Percentiles rank a stretch among this genome's conserved stretches.
phyloP scores from a whole-genome alignment of 2,888 invertebrate species.

The Endotricha flammealis region DNA sequence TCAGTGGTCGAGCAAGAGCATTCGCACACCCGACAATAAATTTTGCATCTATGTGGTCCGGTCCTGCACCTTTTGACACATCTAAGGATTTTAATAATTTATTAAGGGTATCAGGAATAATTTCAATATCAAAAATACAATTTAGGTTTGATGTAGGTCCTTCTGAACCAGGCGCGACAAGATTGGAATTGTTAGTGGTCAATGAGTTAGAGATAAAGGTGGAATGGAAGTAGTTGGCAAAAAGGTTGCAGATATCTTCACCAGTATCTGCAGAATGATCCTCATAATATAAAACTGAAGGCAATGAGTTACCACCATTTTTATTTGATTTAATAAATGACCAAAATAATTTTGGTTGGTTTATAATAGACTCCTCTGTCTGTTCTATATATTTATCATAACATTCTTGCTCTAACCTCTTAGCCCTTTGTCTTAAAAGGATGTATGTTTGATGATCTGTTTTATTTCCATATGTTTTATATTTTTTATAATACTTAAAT shows the following conservation, averaged over 20 bases:
- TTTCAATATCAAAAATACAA: conserved; percentile 1
- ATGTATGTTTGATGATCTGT: background rate
- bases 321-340: conserved; percentile 11
- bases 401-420: background rate
- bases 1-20: conserved; percentile 9
- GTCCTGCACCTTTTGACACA: conserved; percentile 18
- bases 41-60: conserved; percentile 14
- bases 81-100: conserved; percentile 14
- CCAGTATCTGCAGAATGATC: conserved; percentile 12
- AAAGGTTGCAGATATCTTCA: conserved; percentile 16
- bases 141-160: background rate
- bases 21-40: conserved; percentile 17
- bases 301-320: conserved; percentile 11
- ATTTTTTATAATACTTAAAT: too few species aligned
- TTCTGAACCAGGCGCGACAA: background rate
- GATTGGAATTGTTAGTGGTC: background rate
- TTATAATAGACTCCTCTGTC: background rate
- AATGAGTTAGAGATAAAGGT: background rate
- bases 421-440: background rate
- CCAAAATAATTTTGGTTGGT: conserved; percentile 12
- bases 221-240: conserved; percentile 15
- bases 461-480: conserved; percentile 1
- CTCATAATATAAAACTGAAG: conserved; percentile 13
- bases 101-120: background rate
- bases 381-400: background rate